These are phyloP conservation scores for Mionectes macconnelli DNA, from an alignment of 2,113 vertebrate species.

Conservation along the genomic window DNA sequence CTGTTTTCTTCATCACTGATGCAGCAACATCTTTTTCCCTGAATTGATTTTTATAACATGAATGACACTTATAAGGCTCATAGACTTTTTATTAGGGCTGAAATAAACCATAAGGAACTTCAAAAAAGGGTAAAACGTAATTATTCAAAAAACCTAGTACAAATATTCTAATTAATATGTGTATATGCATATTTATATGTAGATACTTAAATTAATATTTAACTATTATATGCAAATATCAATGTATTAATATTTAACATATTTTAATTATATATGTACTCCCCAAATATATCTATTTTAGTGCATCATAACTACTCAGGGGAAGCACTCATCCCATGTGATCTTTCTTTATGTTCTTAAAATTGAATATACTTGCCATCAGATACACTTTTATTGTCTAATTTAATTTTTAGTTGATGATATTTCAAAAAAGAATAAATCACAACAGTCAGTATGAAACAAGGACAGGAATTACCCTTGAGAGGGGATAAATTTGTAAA, in stretches of 20 bases:
- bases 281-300: neutral
- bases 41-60: neutral
- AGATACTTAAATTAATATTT: neutral
- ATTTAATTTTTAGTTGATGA: neutral
- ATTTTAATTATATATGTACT: neutral
- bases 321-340: neutral
- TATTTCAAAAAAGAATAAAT: neutral
- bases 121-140: neutral
- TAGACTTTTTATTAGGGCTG: neutral
- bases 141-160: neutral
- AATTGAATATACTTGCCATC: neutral
- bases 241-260: neutral
- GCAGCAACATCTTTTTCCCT: neutral
- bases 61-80: neutral
- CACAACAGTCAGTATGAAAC: neutral
- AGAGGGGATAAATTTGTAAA: neutral
- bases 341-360: neutral
- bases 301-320: neutral
- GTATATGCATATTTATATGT: neutral
- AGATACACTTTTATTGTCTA: neutral
- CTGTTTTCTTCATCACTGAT: neutral
- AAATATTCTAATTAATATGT: neutral
- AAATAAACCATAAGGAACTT: neutral
- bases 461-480: neutral
- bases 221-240: neutral